Evolutionary conservation across 37 sponge, comb jelly and placozoan species (phyloP), one percentile per base, ranked within the genome.

Genomic region (Crambe crambe): DNA sequence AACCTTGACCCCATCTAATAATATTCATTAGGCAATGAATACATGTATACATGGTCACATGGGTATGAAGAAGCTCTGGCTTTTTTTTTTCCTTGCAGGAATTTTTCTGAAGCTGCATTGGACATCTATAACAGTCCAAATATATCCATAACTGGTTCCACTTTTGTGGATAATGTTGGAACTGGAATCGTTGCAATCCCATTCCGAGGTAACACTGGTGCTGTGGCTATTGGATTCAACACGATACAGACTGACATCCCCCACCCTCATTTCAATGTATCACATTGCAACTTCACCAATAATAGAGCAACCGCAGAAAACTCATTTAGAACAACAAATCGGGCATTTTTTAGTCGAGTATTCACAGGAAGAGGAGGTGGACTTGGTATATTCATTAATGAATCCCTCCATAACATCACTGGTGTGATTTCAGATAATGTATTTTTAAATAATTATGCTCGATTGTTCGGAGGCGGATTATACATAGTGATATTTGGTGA

Each of bases 341-440:
- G 64, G 8, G 80, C 85, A 3, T 79, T 84, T 39, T 73, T 40
- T 21, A 60, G 35, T 43, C 78, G 37, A 44, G 62, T 85, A 3
- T 90, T 90, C 44, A 85, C 56, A 44, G 91, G 91, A 56, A 32
- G 91, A 44, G 91, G 86, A 35, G 91, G 91, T 26, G 86, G 78
- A 2, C 36, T 90, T 35, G 91, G 70, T 15, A 20, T 90, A 9
- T 86, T 82, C 51, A 42, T 78, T 23, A 86, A 80, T 66, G 78
- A 90, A 21, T 57, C 68, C 3, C 38, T 15, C 40, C 59, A 83
- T 37, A 74, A 83, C 38, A 21, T 82, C 38, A 36, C 58, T 2
- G 76, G 82, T 3, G 22, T 26, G 22, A 77, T 90, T 25, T 58
- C 54, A 0, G 66, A 72, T 35, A 60, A 85, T 54, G 9, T 18